These are phyloP conservation scores for Sphenopsis melanotis DNA, from an alignment of 2,797 vertebrate species.

Conservation along the genomic window DNA sequence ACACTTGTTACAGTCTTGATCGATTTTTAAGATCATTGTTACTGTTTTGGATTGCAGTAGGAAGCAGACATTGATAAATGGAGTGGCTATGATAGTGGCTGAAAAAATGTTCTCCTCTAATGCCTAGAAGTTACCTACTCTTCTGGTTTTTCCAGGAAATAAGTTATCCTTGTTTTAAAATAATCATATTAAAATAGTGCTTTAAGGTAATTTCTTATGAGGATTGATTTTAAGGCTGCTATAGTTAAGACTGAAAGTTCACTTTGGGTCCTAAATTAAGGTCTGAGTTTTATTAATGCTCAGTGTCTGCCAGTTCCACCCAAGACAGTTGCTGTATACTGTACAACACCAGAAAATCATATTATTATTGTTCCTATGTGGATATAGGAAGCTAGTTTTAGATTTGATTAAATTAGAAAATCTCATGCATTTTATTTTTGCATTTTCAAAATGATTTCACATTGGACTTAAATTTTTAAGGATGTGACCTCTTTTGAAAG, in stretches of 20 bases:
- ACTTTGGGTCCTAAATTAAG: background rate
- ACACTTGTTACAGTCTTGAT: background rate
- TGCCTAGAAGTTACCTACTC: background rate
- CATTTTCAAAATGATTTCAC: background rate
- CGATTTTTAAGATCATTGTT: background rate
- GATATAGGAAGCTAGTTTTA: background rate
- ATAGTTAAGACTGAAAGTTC: background rate
- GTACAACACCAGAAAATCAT: background rate
- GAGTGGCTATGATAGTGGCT: background rate
- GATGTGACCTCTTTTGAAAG: background rate
- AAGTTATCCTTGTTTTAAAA: background rate
- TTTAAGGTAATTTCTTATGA: background rate
- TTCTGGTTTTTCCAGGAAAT: background rate
- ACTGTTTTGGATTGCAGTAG: background rate
- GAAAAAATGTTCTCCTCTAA: background rate
- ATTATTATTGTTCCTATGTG: background rate
- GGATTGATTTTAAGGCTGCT: background rate
- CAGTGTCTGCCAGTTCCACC: background rate
- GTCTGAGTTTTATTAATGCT: background rate
- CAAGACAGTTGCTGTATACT: background rate
- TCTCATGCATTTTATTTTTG: background rate
- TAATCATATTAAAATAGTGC: background rate
- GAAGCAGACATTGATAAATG: background rate
- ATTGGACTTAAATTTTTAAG: background rate
- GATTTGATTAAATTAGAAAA: background rate